These are phyloP conservation scores for Uromys caudimaculatus DNA, from an alignment of 2,797 vertebrate species.

Conservation along the genomic window DNA sequence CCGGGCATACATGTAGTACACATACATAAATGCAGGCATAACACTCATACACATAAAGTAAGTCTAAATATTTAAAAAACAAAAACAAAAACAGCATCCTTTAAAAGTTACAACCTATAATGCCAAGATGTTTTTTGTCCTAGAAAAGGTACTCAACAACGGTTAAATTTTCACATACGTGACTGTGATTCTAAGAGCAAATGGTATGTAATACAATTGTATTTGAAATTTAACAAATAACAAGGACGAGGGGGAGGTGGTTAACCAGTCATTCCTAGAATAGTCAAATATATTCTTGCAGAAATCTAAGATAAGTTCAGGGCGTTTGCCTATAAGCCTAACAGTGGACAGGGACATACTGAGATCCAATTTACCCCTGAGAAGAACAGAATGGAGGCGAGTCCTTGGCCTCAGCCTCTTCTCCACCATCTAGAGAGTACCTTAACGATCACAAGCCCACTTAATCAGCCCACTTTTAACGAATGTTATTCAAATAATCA, in stretches of 20 bases:
- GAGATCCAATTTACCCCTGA: background rate
- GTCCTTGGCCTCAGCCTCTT: background rate
- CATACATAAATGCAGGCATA: background rate
- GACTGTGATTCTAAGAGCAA: background rate
- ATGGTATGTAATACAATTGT: background rate
- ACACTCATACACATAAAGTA: background rate
- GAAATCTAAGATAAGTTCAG: background rate
- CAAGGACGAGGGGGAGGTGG: background rate
- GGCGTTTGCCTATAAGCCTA: background rate
- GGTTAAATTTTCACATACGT: constrained; percentile 20
- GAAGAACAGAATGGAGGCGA: background rate
- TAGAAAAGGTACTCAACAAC: constrained; percentile 24
- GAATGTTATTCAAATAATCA: background rate
- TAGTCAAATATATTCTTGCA: constrained; percentile 13
- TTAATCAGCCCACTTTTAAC: background rate
- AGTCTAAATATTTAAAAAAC: background rate
- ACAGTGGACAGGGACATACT: background rate
- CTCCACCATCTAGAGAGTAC: background rate
- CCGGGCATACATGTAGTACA: background rate
- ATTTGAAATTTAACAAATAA: background rate
- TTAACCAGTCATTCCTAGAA: background rate
- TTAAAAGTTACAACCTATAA: constrained; percentile 36
- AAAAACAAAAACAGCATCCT: constrained; percentile 16
- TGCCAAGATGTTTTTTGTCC: constrained; percentile 42
- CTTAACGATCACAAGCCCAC: background rate